phyloP scores from a whole-genome alignment of 2,113 vertebrate genomes.

The Corythornis vintsioides region DNA sequence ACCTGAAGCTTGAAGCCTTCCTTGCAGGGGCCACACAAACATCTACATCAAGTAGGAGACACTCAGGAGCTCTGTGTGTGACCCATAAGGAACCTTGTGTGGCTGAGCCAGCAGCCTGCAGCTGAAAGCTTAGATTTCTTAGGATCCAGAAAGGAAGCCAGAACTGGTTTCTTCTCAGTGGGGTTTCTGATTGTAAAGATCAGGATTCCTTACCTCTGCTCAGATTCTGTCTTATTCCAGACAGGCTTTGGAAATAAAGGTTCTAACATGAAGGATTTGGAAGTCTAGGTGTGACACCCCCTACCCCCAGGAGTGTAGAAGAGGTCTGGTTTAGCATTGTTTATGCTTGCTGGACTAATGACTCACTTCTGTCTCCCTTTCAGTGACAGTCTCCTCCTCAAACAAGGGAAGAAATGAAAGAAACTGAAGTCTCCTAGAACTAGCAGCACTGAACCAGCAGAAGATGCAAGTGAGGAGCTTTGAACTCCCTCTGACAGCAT shows the following conservation, averaged over 20 bases:
- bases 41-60: neutral
- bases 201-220: neutral
- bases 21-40: neutral
- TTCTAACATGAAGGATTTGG: neutral
- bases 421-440: neutral
- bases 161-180: neutral
- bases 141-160: neutral
- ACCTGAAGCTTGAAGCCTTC: neutral
- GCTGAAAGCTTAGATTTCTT: neutral
- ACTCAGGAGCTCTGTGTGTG: neutral
- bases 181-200: neutral
- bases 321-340: neutral
- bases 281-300: neutral
- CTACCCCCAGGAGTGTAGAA: neutral
- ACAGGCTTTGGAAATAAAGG: neutral
- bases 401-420: conserved; percentile 77
- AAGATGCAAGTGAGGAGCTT: neutral
- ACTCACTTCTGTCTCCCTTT: neutral
- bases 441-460: neutral
- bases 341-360: neutral
- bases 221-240: neutral
- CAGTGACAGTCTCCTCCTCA: conserved; percentile 78
- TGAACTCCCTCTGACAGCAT: neutral
- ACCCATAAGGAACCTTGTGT: fast-evolving
- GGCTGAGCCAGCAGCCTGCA: neutral